Conservation (phyloP, 2,888 invertebrate genomes). For the Limnephilus marmoratus region DNA sequence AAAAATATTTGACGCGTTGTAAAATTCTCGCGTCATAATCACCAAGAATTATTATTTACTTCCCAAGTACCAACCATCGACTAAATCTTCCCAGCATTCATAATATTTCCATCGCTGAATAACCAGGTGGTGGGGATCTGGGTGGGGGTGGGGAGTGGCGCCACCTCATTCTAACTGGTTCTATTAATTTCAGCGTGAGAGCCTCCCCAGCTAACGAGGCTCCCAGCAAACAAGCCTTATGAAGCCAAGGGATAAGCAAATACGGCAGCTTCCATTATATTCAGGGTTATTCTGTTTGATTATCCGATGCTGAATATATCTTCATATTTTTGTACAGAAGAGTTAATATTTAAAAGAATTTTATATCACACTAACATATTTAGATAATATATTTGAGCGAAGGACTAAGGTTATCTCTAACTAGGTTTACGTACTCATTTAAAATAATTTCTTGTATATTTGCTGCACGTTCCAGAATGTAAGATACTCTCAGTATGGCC, state of each 20-base stretch:
- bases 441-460: too few relatives aligned
- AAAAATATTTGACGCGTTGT: too few relatives aligned
- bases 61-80: background rate
- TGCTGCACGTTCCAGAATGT: too few relatives aligned
- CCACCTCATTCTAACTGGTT: conserved; percentile 45
- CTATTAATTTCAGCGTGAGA: conserved; percentile 62
- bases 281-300: conserved; percentile 23
- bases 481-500: too few relatives aligned
- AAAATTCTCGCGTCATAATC: too few relatives aligned
- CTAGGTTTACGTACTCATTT: too few relatives aligned
- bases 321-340: background rate
- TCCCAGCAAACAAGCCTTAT: conserved; percentile 62
- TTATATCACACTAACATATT: background rate
- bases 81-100: background rate
- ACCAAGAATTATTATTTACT: background rate
- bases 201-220: conserved; percentile 62
- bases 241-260: conserved; percentile 60
- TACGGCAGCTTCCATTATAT: conserved; percentile 36
- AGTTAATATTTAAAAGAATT: background rate
- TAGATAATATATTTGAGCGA: too few relatives aligned
- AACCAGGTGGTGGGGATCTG: background rate
- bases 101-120: background rate
- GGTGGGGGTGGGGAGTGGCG: background rate
- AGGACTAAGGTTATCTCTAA: too few relatives aligned
- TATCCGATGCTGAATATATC: background rate